Percentiles rank a stretch among this genome's conserved stretches.
Conservation (phyloP, 1,140 invertebrate genomes). For the Drosophila hydei region DNA sequence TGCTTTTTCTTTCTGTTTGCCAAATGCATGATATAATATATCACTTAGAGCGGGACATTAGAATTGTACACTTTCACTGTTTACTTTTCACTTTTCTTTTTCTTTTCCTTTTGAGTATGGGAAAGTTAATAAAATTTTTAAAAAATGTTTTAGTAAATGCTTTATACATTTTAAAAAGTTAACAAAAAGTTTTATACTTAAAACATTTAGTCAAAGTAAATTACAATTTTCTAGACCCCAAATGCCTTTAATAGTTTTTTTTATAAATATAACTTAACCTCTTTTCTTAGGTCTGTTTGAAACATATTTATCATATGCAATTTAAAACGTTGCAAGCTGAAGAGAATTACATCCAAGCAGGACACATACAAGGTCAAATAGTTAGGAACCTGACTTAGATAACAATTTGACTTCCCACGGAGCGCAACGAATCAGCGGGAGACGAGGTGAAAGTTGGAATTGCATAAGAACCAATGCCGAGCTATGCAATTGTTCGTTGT, state of each 20-base stretch:
- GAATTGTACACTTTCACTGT: slow-evolving; percentile 22
- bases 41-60: not conserved
- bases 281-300: too few relatives aligned
- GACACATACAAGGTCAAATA: not conserved
- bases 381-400: slow-evolving; percentile 23
- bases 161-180: too few relatives aligned
- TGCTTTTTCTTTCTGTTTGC: not conserved
- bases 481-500: slow-evolving; percentile 28
- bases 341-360: not conserved
- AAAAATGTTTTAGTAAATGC: too few relatives aligned
- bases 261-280: too few relatives aligned
- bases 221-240: too few relatives aligned
- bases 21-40: not conserved
- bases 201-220: too few relatives aligned
- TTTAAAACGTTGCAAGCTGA: not conserved
- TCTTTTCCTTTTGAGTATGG: not conserved
- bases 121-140: too few relatives aligned
- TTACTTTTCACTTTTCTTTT: not conserved
- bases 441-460: slow-evolving; percentile 53
- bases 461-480: slow-evolving; percentile 44
- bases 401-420: slow-evolving; percentile 27
- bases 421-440: slow-evolving; percentile 35
- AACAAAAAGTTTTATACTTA: too few relatives aligned
- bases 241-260: too few relatives aligned
- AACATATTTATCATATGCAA: not conserved